phyloP scores from a whole-genome alignment of 1,140 invertebrate species.

The Caenorhabditis briggsae region DNA sequence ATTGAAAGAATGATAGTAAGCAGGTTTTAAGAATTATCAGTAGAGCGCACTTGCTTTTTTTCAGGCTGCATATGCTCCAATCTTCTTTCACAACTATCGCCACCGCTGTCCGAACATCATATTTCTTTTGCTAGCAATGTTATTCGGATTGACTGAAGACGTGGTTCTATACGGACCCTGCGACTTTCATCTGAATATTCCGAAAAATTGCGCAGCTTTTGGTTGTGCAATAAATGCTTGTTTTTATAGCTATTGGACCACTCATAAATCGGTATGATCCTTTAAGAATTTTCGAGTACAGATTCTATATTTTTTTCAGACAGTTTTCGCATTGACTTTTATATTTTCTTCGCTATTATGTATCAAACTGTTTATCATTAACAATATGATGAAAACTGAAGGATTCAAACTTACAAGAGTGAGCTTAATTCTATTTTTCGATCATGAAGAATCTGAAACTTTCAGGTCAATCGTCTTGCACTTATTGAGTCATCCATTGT shows the following conservation, averaged over 20 bases:
- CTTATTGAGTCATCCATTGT: neutral
- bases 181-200: neutral
- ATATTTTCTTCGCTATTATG: neutral
- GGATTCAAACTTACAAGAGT: neutral
- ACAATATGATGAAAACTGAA: neutral
- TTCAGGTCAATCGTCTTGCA: neutral
- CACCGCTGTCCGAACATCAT: neutral
- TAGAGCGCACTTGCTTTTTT: too few species aligned
- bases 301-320: neutral
- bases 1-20: neutral
- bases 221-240: constrained; percentile 6
- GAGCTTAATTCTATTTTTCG: neutral
- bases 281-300: neutral
- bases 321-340: neutral
- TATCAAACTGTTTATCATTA: neutral
- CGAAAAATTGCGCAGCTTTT: constrained; percentile 6
- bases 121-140: neutral
- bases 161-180: constrained; percentile 2
- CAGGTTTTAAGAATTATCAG: neutral
- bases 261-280: neutral
- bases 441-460: too few species aligned
- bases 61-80: constrained; percentile 4
- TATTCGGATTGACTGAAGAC: neutral
- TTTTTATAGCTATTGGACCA: constrained; percentile 11
- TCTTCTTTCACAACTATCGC: constrained; percentile 18